phyloP scores from a whole-genome alignment of 2,888 invertebrate species.

The Nymphalis urticae region DNA sequence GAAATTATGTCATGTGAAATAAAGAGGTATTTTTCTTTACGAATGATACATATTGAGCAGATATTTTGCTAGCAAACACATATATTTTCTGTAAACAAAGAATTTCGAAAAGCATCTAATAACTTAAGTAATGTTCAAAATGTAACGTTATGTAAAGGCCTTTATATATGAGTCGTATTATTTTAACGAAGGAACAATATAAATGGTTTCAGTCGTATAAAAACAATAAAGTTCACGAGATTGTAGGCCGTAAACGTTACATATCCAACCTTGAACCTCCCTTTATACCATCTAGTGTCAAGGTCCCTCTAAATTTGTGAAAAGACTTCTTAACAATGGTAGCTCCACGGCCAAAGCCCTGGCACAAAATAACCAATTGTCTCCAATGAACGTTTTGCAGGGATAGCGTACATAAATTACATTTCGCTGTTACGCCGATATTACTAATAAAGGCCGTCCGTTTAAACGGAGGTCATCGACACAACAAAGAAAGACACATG shows the following conservation, averaged over 20 bases:
- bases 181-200: slow-evolving; percentile 5
- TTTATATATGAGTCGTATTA: slow-evolving; percentile 13
- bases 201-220: slow-evolving; percentile 23
- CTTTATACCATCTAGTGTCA: slow-evolving; percentile 56
- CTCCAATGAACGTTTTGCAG: slow-evolving; percentile 46
- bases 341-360: slow-evolving; percentile 44
- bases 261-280: slow-evolving; percentile 64
- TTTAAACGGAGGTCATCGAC: slow-evolving; percentile 47
- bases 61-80: background rate
- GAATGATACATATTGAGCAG: background rate
- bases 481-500: slow-evolving; percentile 18
- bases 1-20: slow-evolving; percentile 4
- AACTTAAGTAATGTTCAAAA: slow-evolving; percentile 16
- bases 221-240: slow-evolving; percentile 25
- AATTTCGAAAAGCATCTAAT: slow-evolving; percentile 1
- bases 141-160: slow-evolving; percentile 13
- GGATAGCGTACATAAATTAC: slow-evolving; percentile 47
- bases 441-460: slow-evolving; percentile 42
- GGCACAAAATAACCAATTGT: slow-evolving; percentile 45
- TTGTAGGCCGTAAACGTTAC: slow-evolving; percentile 56
- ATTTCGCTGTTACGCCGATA: slow-evolving; percentile 45
- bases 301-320: slow-evolving; percentile 56
- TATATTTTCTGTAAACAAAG: background rate
- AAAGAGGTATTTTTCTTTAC: background rate
- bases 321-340: slow-evolving; percentile 52